Percentiles rank a stretch among this genome's conserved stretches.
Evolutionary conservation across 2,888 invertebrate genomes (phyloP).

Genomic region (Drosophila merina): DNA sequence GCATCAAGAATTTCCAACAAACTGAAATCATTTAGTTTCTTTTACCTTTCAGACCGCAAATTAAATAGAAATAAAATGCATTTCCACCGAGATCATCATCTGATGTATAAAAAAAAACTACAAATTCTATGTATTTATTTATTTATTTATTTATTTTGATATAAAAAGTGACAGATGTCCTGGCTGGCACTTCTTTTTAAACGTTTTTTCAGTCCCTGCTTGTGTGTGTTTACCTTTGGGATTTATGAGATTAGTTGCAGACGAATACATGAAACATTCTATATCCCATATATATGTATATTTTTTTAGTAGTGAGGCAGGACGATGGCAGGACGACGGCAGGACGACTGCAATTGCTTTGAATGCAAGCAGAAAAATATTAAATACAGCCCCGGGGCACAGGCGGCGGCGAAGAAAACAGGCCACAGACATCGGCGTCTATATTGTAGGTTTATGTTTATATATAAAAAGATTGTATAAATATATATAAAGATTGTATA

Average conservation of each 20-base stretch:
- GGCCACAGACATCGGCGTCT: background rate
- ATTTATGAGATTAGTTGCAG: constrained; percentile 75
- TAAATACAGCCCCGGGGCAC: constrained; percentile 63
- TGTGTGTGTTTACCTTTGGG: constrained; percentile 75
- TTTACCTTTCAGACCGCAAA: constrained; percentile 49
- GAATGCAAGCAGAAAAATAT: constrained; percentile 64
- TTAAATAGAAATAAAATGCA: constrained; percentile 72
- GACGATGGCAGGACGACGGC: too few relatives aligned
- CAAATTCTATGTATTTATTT: constrained; percentile 15
- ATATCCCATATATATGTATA: too few relatives aligned
- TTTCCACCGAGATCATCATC: constrained; percentile 11
- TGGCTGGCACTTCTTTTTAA: constrained; percentile 66
- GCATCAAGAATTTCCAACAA: constrained; percentile 10
- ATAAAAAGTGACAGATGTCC: constrained; percentile 36
- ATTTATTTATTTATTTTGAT: constrained; percentile 14
- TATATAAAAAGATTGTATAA: too few relatives aligned
- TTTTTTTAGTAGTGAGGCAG: too few relatives aligned
- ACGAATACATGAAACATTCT: constrained; percentile 23
- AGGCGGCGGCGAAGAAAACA: constrained; percentile 22
- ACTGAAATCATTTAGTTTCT: constrained; percentile 39
- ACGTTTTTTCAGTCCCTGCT: constrained; percentile 57
- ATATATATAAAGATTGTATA: background rate
- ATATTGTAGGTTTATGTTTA: too few relatives aligned
- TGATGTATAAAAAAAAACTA: background rate
- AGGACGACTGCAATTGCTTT: constrained; percentile 56